Conservation (phyloP, 1,140 invertebrate genomes). For the Leptonema lineaticorne region DNA sequence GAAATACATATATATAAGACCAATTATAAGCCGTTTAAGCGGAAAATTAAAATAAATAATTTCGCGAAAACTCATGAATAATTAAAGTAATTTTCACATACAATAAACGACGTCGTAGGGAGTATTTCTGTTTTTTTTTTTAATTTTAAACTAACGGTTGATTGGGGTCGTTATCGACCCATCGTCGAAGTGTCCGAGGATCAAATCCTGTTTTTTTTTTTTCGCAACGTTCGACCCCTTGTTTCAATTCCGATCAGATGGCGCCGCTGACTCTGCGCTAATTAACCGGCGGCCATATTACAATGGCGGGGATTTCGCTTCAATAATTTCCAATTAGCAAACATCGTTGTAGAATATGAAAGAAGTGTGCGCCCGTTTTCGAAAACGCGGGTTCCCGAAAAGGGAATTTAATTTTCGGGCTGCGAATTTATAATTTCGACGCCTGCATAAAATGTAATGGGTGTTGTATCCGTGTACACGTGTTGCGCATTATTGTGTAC, state of each 20-base stretch:
- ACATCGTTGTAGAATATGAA: slow-evolving; percentile 26
- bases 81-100: too few species aligned
- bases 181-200: neutral
- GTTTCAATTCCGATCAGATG: slow-evolving; percentile 41
- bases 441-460: neutral
- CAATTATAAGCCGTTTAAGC: slow-evolving; percentile 2
- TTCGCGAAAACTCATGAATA: too few species aligned
- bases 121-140: too few species aligned
- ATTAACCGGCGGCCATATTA: slow-evolving; percentile 26
- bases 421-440: neutral
- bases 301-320: neutral
- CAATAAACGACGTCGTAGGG: too few species aligned
- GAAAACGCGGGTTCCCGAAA: neutral
- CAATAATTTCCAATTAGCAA: slow-evolving; percentile 34
- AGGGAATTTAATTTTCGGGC: slow-evolving; percentile 1
- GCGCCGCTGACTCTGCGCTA: slow-evolving; percentile 31
- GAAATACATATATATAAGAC: neutral
- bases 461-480: neutral
- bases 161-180: neutral
- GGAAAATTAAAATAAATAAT: neutral
- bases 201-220: slow-evolving; percentile 20
- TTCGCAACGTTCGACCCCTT: slow-evolving; percentile 13
- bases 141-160: neutral
- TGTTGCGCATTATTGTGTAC: neutral
- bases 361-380: slow-evolving; percentile 5